Percentiles rank a stretch among this genome's conserved stretches.
Conservation (phyloP, 2,888 invertebrate genomes). For the Drosophila quasianomalipes region DNA sequence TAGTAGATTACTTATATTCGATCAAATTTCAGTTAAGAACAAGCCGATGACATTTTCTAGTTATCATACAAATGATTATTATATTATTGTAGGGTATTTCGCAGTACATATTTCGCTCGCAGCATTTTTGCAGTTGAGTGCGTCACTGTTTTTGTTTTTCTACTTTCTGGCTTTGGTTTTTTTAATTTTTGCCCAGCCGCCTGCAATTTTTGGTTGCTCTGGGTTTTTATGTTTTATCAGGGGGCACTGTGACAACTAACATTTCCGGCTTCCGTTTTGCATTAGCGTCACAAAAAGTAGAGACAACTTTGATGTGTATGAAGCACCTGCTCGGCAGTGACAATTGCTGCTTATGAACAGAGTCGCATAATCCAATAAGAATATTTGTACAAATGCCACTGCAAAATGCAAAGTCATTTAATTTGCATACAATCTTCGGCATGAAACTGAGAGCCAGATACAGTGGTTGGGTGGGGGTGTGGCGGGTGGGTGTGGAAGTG, state of each 20-base stretch:
- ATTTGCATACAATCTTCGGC: conserved; percentile 63
- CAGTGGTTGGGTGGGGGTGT: neutral
- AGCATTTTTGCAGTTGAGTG: neutral
- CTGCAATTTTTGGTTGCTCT: conserved; percentile 54
- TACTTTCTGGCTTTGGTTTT: conserved; percentile 34
- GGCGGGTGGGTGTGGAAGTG: neutral
- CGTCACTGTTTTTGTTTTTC: conserved; percentile 3
- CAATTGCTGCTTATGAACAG: conserved; percentile 18
- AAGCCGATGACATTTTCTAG: neutral
- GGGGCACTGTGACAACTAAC: conserved; percentile 51
- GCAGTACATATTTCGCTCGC: neutral
- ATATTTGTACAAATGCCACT: conserved; percentile 41
- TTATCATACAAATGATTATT: neutral
- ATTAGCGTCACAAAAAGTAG: conserved; percentile 37
- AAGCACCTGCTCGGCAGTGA: neutral
- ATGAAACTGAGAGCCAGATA: conserved; percentile 5
- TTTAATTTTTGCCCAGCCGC: conserved; percentile 21
- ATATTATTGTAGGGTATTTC: conserved; percentile 10
- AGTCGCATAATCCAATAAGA: conserved; percentile 34
- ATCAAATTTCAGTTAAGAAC: neutral
- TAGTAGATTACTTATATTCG: neutral
- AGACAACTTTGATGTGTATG: neutral
- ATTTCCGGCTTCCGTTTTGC: conserved; percentile 73
- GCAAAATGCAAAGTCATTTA: conserved; percentile 49
- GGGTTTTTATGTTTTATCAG: conserved; percentile 24